phyloP scores from a whole-genome alignment of 64 coral and sea anemone genomes.

The Pachyseris speciosa region DNA sequence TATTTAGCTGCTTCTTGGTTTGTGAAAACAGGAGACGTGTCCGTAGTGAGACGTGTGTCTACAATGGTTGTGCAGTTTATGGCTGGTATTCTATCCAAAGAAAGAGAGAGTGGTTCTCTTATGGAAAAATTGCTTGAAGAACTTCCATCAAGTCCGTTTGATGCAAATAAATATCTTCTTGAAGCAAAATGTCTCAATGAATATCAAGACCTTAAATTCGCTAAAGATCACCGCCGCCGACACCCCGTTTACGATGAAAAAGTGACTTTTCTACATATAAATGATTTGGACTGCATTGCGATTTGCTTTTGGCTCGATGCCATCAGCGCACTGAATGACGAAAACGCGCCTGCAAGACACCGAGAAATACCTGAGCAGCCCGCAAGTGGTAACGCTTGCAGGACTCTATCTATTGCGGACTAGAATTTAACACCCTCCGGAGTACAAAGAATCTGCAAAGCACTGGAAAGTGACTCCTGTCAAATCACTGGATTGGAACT shows the following conservation, averaged over 20 bases:
- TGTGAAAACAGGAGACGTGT: background rate
- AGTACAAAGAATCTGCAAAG: background rate
- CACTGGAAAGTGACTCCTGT: background rate
- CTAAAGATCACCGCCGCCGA: background rate
- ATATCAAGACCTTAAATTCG: conserved; percentile 28
- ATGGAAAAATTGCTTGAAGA: background rate
- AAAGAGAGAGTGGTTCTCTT: background rate
- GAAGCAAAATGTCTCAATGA: conserved; percentile 31
- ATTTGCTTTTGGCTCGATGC: conserved; percentile 18
- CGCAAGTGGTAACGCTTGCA: background rate
- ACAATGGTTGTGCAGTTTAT: conserved; percentile 27
- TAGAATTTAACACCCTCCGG: background rate
- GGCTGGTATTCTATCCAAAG: background rate
- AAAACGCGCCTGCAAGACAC: background rate
- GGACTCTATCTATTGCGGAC: background rate
- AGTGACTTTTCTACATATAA: background rate
- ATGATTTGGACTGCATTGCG: conserved; percentile 37
- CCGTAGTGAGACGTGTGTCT: background rate
- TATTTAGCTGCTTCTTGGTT: conserved; percentile 14
- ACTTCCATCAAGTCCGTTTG: background rate
- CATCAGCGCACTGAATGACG: background rate
- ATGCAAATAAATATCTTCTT: background rate
- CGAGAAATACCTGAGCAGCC: background rate
- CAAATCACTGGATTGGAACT: background rate
- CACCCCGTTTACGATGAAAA: background rate